Evolutionary conservation across 2,113 vertebrate genomes (phyloP), one percentile per base, ranked within the genome.

Genomic region (Coptodon rendalli): DNA sequence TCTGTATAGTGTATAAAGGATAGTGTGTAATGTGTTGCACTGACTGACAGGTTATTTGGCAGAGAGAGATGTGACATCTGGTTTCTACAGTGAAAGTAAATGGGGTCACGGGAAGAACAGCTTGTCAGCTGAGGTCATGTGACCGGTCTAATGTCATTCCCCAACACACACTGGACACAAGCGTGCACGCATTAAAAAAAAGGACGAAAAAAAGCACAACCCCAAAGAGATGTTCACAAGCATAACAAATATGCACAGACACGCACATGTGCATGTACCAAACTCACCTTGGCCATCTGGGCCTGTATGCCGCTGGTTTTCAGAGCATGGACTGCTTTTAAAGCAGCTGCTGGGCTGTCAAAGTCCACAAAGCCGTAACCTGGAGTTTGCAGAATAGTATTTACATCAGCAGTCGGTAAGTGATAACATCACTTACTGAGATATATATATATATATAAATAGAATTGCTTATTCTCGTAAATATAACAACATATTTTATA

Each of bases 311-410:
- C 99, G 61, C 88, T 99, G 85, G 97, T 98, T 95, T 99, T 99
- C 90, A 99, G 96, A 94, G 99, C 98, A 57, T 98, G 97, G 80
- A 99, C 99, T 1, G 99, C 98, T 94, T 99, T 99, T 96, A 99
- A 97, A 90, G 99, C 99, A 56, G 98, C 98, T 38, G 97, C 97
- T 1, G 98, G 99, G 95, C 98, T 99, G 95, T 99, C 99, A 85
- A 99, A 99, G 95, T 99, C 99, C 91, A 99, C 98, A 96, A 99
- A 99, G 86, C 99, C 99, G 1, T 99, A 99, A 95, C 99, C 99
- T 99, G 96, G 85, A 94, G 82, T 87, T 50, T 85, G 95, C 34
- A 63, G 12, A 96, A 73, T 5, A 90, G 40, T 66, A 59, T 86
- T 89, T 53, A 71, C 22, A 81, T 56, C n/a, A 86, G 53, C 7